Evolutionary conservation across 2,797 vertebrate species (phyloP), one percentile per base, ranked within the genome.

Genomic region (Xyrichtys novacula): DNA sequence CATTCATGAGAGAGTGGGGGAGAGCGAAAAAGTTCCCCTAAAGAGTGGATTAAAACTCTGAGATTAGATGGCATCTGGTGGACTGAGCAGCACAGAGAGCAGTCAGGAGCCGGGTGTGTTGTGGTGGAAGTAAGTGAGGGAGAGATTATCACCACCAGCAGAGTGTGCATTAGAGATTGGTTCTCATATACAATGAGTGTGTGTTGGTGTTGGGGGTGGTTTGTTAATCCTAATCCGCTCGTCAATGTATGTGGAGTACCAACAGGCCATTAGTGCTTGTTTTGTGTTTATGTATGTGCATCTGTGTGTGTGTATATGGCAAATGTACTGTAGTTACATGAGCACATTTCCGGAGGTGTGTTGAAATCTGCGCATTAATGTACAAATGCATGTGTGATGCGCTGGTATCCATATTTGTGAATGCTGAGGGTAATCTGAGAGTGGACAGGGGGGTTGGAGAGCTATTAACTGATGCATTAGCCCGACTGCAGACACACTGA

Each of bases 401-500:
- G 14, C n/a, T 55, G 38, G 48, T 72, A 58, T 74, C 65, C 54
- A 52, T 15, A 16, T 42, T 43, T 62, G 55, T 61, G 75, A 53
- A 47, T 48, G 12, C 34, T 43, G 76, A 47, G 52, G 59, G 73
- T 93, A 92, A 92, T 92, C 88, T 88, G 83, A 87, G 88, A 84
- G 76, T 87, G 85, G 85, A 73, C 58, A 25, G 77, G 48, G 47
- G 78, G 80, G 82, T 71, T 70, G 78, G 62, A 69, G 67, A 59
- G 72, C 80, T 87, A 90, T 92, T 92, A 91, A 85, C 74, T 71
- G 78, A 49, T 85, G 85, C 84, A 89, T 93, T 91, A 92, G 85
- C 59, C 63, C 73, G 52, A 34, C 58, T 80, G 73, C 50, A 80
- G 78, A 75, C 80, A 65, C 74, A 58, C 76, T 39, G 36, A 58